These are phyloP conservation scores for Hyperoodon ampullatus DNA, from an alignment of 2,113 vertebrate species.

Conservation along the genomic window DNA sequence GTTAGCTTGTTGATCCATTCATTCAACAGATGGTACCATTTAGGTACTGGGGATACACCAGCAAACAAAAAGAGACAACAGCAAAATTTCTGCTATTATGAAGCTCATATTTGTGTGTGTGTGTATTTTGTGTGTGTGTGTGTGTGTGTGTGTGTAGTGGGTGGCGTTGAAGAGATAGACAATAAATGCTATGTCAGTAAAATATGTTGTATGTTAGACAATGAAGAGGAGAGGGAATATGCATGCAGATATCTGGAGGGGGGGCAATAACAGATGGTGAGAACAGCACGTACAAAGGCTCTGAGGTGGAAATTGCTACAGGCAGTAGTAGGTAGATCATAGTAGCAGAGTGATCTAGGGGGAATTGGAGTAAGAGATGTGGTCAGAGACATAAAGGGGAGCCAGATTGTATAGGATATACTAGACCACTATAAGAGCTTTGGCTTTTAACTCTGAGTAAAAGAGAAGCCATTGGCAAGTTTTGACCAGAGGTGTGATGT, in stretches of 20 bases:
- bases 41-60: not conserved
- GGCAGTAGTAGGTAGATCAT: not conserved
- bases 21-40: not conserved
- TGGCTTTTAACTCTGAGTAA: not conserved
- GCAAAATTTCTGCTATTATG: not conserved
- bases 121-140: not conserved
- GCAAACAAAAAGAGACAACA: not conserved
- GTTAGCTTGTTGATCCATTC: not conserved
- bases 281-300: not conserved
- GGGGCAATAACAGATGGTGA: not conserved
- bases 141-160: not conserved
- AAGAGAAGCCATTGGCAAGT: not conserved
- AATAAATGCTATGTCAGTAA: not conserved
- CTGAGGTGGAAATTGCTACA: not conserved
- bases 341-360: not conserved
- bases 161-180: not conserved
- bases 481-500: not conserved
- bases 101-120: not conserved
- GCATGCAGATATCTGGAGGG: not conserved
- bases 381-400: not conserved
- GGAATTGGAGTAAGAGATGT: not conserved
- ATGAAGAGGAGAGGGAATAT: not conserved
- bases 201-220: not conserved
- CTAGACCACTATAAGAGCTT: not conserved
- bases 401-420: not conserved